Base-by-base conservation (phyloP, 2,113 vertebrate species). In the Nesogale talazaci region DNA sequence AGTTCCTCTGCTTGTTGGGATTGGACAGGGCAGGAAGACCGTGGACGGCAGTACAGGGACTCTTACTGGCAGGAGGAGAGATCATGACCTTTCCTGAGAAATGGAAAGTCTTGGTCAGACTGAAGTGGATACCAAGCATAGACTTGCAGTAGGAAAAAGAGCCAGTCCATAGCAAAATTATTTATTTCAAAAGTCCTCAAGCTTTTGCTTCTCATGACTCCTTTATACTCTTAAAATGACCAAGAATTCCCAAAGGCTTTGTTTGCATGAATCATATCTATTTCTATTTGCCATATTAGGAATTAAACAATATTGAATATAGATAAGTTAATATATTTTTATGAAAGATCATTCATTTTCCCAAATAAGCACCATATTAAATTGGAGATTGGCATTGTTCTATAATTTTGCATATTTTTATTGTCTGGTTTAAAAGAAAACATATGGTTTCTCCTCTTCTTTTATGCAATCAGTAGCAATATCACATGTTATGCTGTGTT, bases 361-460 rank as follows among this genome's bases (percentile, higher is more conserved):
- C 14, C 19, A 77, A 95, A 72, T 23, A 87, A 94, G 93, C 27
- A 92, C 16, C 70, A 61, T 89, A 80, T 90, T 86, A 83, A n/a
- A 61, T 56, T 78, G 57, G 52, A 67, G 5, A 83, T 52, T 63
- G 34, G 20, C 12, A 75, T 90, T 89, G 20, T 88, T 93, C 42
- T n/a, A 69, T 31, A 75, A 9, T 88, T 52, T 92, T 90, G 19
- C 27, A 27, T 87, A 16, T 77, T 85, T 92, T 81, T 85, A 84
- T 65, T 86, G 29, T 86, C 40, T 93, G 31, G 22, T 61, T 96
- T 95, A 90, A 80, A 67, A 83, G 59, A 90, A 92, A 36, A 89
- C 80, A 94, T 92, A 42, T 95, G 74, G 52, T 91, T 94, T 95
- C 81, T 92, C 80, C 67, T 89, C 46, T 25, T 90, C 83, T 74